These are phyloP conservation scores for Caenorhabditis inopinata DNA, from an alignment of 1,140 invertebrate species.

Conservation along the genomic window DNA sequence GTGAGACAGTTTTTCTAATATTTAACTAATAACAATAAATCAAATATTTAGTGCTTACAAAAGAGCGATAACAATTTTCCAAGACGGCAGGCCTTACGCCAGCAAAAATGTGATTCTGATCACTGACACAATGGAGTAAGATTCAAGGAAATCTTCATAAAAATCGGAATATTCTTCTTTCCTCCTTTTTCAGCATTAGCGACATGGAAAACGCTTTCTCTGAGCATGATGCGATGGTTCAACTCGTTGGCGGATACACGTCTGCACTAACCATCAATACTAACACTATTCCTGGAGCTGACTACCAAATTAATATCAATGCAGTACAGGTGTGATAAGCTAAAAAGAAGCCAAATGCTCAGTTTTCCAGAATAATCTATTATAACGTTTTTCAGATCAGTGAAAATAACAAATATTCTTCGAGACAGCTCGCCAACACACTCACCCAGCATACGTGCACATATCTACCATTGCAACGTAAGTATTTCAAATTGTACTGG, in stretches of 20 bases:
- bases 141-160: neutral
- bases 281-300: neutral
- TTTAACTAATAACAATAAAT: no score
- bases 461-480: neutral
- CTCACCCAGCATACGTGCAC: neutral
- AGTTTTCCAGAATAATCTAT: no score
- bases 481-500: no score
- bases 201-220: neutral
- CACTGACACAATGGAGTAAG: conserved; percentile 34
- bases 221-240: neutral
- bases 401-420: neutral
- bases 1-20: neutral
- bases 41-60: conserved; percentile 17
- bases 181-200: neutral
- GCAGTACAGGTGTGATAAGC: neutral
- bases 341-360: no score
- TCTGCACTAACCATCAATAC: neutral
- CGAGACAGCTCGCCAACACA: neutral
- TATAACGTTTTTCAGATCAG: neutral
- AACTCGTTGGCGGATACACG: neutral
- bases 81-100: neutral
- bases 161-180: neutral
- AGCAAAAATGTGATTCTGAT: conserved; percentile 23
- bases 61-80: neutral
- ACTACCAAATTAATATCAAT: neutral